A percentile compares a stretch with the other conserved stretches of the same genome.
These are phyloP conservation scores for Leucoraja ocellata DNA, from an alignment of 2,797 vertebrate genomes.

Conservation along the genomic window DNA sequence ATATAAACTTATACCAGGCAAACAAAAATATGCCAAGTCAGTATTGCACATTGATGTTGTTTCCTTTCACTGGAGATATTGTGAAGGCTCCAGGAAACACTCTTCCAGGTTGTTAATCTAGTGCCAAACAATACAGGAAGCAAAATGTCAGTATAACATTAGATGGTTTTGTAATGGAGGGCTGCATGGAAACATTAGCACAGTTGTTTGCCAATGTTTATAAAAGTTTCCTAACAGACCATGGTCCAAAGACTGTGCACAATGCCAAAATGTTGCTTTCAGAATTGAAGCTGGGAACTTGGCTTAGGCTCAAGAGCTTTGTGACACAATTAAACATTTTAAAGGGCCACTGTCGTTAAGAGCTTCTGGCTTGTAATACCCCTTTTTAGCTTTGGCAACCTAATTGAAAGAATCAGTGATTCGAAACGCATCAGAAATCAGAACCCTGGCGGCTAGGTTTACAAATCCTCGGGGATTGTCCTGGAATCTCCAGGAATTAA, in stretches of 20 bases:
- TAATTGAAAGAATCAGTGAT: background rate
- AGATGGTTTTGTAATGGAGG: conserved; percentile 2
- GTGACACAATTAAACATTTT: conserved; percentile 20
- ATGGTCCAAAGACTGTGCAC: conserved; percentile 21
- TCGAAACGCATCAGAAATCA: background rate
- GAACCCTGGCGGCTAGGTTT: background rate
- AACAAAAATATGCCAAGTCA: background rate
- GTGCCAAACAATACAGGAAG: conserved; percentile 33
- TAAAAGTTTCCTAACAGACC: conserved; percentile 26
- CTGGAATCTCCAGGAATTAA: conserved; percentile 18
- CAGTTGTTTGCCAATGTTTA: conserved; percentile 33
- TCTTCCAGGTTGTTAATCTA: background rate
- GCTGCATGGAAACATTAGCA: conserved; percentile 32
- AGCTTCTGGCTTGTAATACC: background rate
- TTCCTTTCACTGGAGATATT: conserved; percentile 3
- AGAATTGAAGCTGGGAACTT: conserved; percentile 36
- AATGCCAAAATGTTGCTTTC: conserved; percentile 35
- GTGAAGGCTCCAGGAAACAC: background rate
- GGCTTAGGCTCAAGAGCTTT: background rate
- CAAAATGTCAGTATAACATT: conserved; percentile 11
- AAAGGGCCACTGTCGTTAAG: conserved; percentile 13
- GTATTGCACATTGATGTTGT: background rate
- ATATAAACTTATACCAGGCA: background rate
- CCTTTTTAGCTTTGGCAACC: background rate
- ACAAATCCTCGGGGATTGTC: background rate